Conservation (phyloP, 2,888 invertebrate species). For the Cheiracanthium punctorium region DNA sequence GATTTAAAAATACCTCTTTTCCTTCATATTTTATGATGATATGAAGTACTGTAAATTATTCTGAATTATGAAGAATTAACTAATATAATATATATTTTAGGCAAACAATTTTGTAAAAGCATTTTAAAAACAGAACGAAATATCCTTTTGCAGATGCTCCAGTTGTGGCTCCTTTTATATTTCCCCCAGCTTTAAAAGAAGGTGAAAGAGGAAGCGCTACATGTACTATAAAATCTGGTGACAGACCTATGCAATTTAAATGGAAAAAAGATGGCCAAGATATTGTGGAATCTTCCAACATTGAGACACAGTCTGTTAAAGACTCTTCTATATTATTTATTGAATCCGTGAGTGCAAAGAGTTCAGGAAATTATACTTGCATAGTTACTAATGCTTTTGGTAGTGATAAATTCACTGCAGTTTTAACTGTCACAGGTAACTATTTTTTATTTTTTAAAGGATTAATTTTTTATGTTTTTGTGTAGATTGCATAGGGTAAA, state of each 20-base stretch:
- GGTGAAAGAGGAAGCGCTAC: constrained; percentile 70
- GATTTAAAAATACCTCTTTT: too few species aligned
- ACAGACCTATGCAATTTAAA: constrained; percentile 70
- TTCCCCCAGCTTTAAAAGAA: constrained; percentile 54
- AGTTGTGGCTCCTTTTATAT: constrained; percentile 33
- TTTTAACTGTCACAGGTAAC: constrained; percentile 63
- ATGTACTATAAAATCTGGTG: constrained; percentile 71
- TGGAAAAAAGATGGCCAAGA: constrained; percentile 66
- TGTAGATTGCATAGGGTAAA: too few species aligned
- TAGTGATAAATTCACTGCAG: constrained; percentile 48
- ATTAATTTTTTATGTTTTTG: too few species aligned
- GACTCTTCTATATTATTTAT: constrained; percentile 67
- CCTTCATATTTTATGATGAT: too few species aligned
- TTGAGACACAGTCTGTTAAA: constrained; percentile 40
- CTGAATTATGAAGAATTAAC: too few species aligned
- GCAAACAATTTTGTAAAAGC: neutral
- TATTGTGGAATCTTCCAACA: constrained; percentile 18
- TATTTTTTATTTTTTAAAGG: too few species aligned
- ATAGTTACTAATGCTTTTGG: constrained; percentile 62
- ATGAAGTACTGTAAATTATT: too few species aligned
- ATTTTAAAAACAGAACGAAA: too few species aligned
- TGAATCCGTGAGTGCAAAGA: constrained; percentile 43
- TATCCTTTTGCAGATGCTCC: constrained; percentile 40
- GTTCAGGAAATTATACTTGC: constrained; percentile 71
- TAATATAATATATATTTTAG: too few species aligned